These are phyloP conservation scores for Bambusicola thoracicus DNA, from an alignment of 2,113 vertebrate genomes.

Conservation along the genomic window DNA sequence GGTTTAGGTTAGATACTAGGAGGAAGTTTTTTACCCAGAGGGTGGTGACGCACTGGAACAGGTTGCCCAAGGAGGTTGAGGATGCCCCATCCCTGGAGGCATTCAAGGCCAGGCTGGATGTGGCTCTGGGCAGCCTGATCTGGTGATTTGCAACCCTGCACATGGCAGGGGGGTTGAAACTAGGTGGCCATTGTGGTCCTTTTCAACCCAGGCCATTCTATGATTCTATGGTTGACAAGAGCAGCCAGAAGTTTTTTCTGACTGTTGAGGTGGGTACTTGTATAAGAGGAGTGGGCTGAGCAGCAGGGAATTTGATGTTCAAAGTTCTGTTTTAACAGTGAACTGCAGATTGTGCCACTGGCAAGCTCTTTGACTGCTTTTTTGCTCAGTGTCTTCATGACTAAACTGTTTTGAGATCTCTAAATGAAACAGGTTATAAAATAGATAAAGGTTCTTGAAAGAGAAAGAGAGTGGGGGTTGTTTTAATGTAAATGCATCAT, in stretches of 20 bases:
- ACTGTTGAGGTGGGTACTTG: neutral
- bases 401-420: neutral
- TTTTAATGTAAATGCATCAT: neutral
- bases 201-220: no score
- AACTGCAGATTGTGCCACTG: neutral
- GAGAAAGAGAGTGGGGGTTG: neutral
- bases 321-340: neutral
- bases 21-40: no score
- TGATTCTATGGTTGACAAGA: neutral
- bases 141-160: no score
- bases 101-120: no score
- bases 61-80: no score
- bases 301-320: neutral
- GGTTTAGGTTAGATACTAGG: no score
- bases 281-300: neutral
- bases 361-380: neutral
- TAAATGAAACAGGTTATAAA: neutral
- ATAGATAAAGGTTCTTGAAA: neutral
- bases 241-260: neutral
- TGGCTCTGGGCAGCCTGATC: no score
- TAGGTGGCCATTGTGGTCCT: no score
- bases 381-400: neutral
- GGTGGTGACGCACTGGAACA: no score
- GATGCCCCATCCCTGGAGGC: no score
- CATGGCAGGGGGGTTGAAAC: no score